Conservation (phyloP, 1,140 invertebrate species). For the Leptopilina boulardi region DNA sequence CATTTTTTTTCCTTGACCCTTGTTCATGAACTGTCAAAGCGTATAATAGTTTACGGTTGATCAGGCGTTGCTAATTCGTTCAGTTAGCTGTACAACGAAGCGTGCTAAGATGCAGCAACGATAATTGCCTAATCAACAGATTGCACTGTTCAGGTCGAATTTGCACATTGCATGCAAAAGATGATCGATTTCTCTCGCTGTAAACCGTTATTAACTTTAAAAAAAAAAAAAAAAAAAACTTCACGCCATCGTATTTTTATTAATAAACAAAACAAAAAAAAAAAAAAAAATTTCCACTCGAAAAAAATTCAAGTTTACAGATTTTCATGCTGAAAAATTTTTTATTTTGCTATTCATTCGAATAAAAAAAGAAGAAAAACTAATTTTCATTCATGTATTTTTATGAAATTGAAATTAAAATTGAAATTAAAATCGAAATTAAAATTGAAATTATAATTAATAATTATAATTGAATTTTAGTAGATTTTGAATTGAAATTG, state of each 20-base stretch:
- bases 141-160: slow-evolving; percentile 23
- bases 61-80: slow-evolving; percentile 26
- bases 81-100: slow-evolving; percentile 24
- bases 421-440: too few species aligned
- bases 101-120: slow-evolving; percentile 25
- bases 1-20: background rate
- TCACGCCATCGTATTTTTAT: background rate
- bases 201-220: background rate
- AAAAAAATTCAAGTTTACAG: too few species aligned
- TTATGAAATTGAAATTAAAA: too few species aligned
- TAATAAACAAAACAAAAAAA: background rate
- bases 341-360: too few species aligned
- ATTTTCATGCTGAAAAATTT: too few species aligned
- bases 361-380: too few species aligned
- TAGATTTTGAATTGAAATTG: too few species aligned
- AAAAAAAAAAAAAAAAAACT: background rate
- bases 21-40: slow-evolving; percentile 13
- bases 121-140: slow-evolving; percentile 32
- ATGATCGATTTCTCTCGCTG: background rate
- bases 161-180: background rate
- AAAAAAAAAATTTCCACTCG: background rate
- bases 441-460: too few species aligned
- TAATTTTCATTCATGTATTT: too few species aligned
- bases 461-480: too few species aligned
- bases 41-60: slow-evolving; percentile 13